Percentiles rank a stretch among this genome's conserved stretches.
Evolutionary conservation across 35 echinoderm and acorn worm species (phyloP).

Genomic region (Lytechinus pictus): DNA sequence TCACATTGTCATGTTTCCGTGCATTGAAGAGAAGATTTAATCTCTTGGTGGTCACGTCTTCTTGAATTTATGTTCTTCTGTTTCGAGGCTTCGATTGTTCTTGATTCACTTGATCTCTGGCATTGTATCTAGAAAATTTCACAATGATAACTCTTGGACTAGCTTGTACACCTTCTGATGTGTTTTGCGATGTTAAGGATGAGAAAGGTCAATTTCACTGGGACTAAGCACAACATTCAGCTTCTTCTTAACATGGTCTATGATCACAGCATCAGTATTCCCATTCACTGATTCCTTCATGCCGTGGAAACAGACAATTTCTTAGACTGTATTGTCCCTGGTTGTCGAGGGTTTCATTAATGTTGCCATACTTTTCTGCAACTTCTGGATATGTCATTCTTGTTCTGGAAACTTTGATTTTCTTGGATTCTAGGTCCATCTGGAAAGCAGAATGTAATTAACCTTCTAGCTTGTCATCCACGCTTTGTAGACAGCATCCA

Average conservation of each 20-base stretch:
- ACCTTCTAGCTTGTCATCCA: too few species aligned
- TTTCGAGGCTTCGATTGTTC: too few species aligned
- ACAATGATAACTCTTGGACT: too few species aligned
- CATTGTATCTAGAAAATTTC: too few species aligned
- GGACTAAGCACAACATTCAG: not conserved
- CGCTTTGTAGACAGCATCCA: too few species aligned
- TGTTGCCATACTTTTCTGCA: not conserved
- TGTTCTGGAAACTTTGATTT: too few species aligned
- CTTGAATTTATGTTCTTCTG: not conserved
- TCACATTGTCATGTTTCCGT: not conserved
- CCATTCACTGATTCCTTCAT: not conserved
- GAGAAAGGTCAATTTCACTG: not conserved
- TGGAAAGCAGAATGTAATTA: too few species aligned
- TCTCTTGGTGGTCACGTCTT: not conserved
- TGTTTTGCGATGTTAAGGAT: too few species aligned
- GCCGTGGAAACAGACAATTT: not conserved
- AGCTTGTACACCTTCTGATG: too few species aligned
- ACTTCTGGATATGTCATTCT: not conserved
- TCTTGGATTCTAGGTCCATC: too few species aligned
- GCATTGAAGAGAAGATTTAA: not conserved
- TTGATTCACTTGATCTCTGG: too few species aligned
- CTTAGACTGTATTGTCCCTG: not conserved
- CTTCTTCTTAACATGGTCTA: not conserved
- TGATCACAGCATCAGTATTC: not conserved
- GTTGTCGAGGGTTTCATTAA: not conserved